Percentiles rank a stretch among this genome's conserved stretches.
Evolutionary conservation across 2,113 vertebrate genomes (phyloP).

Genomic region (Ramphastos sulfuratus): DNA sequence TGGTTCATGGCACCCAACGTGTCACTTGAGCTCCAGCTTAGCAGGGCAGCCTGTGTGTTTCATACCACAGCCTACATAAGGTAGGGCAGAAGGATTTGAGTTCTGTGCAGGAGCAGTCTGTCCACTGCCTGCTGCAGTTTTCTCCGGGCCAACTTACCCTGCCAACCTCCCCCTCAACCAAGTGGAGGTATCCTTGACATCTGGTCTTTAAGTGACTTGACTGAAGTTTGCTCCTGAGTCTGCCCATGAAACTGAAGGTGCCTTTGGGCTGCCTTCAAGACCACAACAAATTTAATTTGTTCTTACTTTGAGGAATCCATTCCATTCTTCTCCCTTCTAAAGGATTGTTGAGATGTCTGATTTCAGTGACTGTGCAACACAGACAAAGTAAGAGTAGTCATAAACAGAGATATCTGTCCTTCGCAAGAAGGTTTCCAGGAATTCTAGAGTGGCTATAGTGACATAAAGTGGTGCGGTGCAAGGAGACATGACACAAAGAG

Average conservation of each 20-base stretch:
- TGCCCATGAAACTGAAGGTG: neutral
- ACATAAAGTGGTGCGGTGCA: neutral
- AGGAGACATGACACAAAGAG: neutral
- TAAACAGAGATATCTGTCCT: neutral
- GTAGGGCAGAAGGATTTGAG: neutral
- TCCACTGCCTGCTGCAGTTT: neutral
- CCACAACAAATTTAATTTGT: neutral
- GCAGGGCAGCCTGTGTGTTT: accelerated
- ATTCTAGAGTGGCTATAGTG: neutral
- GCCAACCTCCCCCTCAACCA: neutral
- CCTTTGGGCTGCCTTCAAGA: neutral
- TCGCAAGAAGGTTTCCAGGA: neutral
- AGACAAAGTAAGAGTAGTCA: neutral
- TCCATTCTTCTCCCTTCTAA: neutral
- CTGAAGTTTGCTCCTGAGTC: neutral
- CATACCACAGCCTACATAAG: accelerated
- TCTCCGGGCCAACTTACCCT: neutral
- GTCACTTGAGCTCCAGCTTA: neutral
- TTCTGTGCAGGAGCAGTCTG: neutral
- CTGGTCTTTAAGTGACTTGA: neutral
- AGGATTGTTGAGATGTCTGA: neutral
- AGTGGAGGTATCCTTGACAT: neutral
- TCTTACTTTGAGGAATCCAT: neutral
- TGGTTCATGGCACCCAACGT: neutral
- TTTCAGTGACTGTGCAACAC: neutral